A percentile compares a stretch with the other conserved stretches of the same genome.
phyloP scores from a whole-genome alignment of 2,888 invertebrate species.

The Sylvicola fuscatus region DNA sequence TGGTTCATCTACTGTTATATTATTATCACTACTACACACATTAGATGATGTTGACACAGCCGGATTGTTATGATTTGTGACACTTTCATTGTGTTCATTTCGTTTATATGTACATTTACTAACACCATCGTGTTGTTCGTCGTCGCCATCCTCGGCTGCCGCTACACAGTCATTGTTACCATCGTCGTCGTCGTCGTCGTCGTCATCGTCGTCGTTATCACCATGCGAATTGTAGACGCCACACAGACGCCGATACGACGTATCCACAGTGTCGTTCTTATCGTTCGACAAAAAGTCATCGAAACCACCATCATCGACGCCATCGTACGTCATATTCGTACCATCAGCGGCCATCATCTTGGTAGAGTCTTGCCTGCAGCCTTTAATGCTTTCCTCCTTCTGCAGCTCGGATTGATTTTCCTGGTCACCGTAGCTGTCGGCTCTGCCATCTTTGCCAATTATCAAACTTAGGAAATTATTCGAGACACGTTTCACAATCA shows the following conservation, averaged over 20 bases:
- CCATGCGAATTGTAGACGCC: constrained; percentile 2
- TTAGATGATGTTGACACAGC: no score
- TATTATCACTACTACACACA: no score
- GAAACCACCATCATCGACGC: constrained; percentile 8
- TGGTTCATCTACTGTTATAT: no score
- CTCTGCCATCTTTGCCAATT: no score
- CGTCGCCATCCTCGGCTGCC: constrained; percentile 5
- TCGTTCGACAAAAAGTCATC: constrained; percentile 6
- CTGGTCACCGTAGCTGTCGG: no score
- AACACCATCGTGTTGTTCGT: constrained; percentile 8
- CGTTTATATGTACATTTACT: not conserved
- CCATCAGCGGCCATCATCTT: no score
- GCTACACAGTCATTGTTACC: constrained; percentile 6
- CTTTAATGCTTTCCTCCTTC: no score
- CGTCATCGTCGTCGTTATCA: constrained; percentile 5
- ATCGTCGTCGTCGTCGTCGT: constrained; percentile 4
- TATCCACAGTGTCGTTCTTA: not conserved
- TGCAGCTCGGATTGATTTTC: no score
- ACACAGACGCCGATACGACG: no score
- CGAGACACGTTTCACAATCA: no score
- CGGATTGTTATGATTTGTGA: constrained; percentile 2
- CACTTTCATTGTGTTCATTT: constrained; percentile 7
- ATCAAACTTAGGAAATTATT: no score
- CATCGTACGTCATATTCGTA: constrained; percentile 6
- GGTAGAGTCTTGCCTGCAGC: no score